A percentile compares a stretch with the other conserved stretches of the same genome.
Evolutionary conservation across 2,888 invertebrate species (phyloP).

Genomic region (Acanthosoma haemorrhoidale): DNA sequence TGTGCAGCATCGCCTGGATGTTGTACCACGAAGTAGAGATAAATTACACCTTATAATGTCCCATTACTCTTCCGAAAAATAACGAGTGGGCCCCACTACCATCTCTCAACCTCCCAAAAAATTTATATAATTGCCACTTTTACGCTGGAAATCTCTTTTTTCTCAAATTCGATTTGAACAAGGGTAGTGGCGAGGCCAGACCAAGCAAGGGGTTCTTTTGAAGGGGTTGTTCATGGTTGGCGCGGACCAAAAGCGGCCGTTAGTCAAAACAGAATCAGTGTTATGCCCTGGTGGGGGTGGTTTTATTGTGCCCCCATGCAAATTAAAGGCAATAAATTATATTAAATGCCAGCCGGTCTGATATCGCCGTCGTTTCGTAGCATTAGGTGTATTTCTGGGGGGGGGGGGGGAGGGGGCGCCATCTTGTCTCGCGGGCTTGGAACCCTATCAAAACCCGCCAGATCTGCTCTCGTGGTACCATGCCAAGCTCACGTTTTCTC

Average conservation of each 20-base stretch:
- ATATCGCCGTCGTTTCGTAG: slow-evolving; percentile 22
- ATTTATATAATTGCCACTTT: neutral
- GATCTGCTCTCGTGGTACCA: neutral
- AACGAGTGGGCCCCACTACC: too few relatives aligned
- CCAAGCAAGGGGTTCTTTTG: neutral
- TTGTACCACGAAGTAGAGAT: too few relatives aligned
- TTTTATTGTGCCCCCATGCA: slow-evolving; percentile 35
- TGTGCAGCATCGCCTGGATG: too few relatives aligned
- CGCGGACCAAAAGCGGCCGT: neutral
- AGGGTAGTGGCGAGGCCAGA: too few relatives aligned
- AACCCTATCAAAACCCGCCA: neutral
- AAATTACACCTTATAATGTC: too few relatives aligned
- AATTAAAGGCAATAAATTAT: slow-evolving; percentile 37
- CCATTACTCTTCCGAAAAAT: too few relatives aligned
- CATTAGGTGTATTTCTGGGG: slow-evolving; percentile 22
- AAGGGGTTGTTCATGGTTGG: neutral
- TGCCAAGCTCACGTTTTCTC: too few relatives aligned
- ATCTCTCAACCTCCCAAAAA: too few relatives aligned
- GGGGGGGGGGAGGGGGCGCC: slow-evolving; percentile 3
- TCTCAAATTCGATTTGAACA: neutral
- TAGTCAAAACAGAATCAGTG: slow-evolving; percentile 29
- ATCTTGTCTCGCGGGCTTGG: slow-evolving; percentile 25
- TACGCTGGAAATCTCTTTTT: neutral
- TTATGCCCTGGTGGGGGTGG: neutral
- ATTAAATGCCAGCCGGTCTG: slow-evolving; percentile 26